A percentile compares a stretch with the other conserved stretches of the same genome.
Conservation (phyloP, 1,140 invertebrate species). For the Arion vulgaris region DNA sequence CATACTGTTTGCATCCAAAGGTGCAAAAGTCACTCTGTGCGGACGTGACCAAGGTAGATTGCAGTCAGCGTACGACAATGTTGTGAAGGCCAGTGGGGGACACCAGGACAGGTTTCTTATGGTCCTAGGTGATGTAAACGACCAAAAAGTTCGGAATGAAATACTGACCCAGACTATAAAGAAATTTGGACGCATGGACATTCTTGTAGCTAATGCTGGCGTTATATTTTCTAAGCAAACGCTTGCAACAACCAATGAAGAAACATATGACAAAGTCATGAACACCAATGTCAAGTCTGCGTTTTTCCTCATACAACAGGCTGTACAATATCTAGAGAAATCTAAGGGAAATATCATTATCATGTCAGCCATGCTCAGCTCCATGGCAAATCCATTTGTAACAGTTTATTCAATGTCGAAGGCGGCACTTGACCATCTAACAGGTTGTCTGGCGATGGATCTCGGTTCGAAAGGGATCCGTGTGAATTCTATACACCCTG, state of each 20-base stretch:
- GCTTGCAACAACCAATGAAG: too few relatives aligned
- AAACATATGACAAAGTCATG: too few relatives aligned
- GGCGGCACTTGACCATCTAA: not conserved
- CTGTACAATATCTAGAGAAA: slow-evolving; percentile 5
- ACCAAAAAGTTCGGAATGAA: not conserved
- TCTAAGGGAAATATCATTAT: not conserved
- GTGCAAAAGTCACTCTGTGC: not conserved
- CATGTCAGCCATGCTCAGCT: not conserved
- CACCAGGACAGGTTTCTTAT: not conserved
- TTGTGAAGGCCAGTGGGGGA: not conserved
- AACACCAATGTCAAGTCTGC: not conserved
- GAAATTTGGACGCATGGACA: not conserved
- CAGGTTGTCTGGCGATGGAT: not conserved
- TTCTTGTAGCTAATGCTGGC: not conserved
- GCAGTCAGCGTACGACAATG: not conserved
- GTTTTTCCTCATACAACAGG: not conserved
- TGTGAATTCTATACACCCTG: not conserved
- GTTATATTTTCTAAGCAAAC: not conserved
- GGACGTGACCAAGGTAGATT: not conserved
- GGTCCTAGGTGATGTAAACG: not conserved
- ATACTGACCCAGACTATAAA: not conserved
- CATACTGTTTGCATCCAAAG: not conserved
- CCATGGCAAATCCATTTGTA: not conserved
- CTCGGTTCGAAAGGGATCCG: not conserved
- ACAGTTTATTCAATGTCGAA: not conserved